Base-by-base conservation (phyloP, 1,140 invertebrate species). In the Cherax destructor region DNA sequence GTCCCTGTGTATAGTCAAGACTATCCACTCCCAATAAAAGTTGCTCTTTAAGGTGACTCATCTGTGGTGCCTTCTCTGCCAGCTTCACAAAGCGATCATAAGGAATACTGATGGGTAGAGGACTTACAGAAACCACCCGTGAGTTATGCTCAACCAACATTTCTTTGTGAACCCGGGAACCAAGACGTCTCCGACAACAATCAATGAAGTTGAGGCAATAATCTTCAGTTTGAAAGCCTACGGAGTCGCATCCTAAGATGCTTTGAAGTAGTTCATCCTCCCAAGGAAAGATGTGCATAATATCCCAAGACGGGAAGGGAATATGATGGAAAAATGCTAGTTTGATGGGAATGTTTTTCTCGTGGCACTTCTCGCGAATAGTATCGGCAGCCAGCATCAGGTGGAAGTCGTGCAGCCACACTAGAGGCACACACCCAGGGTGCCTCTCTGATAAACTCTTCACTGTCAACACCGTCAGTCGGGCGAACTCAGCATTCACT, bases 361-460 rank as follows among this genome's bases (percentile, higher is more conserved):
- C 97, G 93, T 98, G 97, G 13, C 97, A 97, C 7, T 95, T 95
- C 95, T 96, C 95, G 94, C 98, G 95, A 56, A 98, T 97, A 96
- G 97, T 97, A 94, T 97, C 98, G n/a, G 97, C 97, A 5, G 97
- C 97, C 90, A 98, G 94, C 97, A 98, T 98, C 6, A 99, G 95
- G 94, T 98, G 98, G 94, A 98, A 99, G 94, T 99, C 98, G 93
- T 98, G 98, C n/a, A 98, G 96, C 98, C 98, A 98, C 0, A 98
- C 96, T 24, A 98, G 95, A 0, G 97, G 97, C 2, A 95, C 95
- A 93, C 95, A 95, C 83, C 95, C 96, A 92, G 94, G 95, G 69
- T 96, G 95, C 10, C 96, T 95, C 74, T 97, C 93, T 41, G 93
- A 72, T 6, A 93, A 59, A 10, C 91, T 78, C 76, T 93, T 93